phyloP scores from a whole-genome alignment of 2,113 vertebrate genomes.

The Carassius gibelio region DNA sequence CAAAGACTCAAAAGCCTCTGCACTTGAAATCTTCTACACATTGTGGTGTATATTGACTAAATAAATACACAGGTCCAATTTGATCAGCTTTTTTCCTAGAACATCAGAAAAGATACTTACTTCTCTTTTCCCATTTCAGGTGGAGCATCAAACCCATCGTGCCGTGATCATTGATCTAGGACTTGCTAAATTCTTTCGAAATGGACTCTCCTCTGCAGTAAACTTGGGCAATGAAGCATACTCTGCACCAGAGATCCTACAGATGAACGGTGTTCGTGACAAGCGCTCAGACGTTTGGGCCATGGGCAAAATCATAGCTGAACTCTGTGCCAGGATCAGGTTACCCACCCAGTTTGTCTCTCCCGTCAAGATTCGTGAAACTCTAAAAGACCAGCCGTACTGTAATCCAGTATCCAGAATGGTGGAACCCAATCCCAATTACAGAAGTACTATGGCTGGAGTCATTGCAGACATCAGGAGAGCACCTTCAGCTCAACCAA shows the following conservation, averaged over 20 bases:
- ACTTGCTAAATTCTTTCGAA: conserved; percentile 72
- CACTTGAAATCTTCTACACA: too few species aligned
- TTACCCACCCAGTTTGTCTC: conserved; percentile 64
- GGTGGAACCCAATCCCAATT: conserved; percentile 60
- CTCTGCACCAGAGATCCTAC: conserved; percentile 71
- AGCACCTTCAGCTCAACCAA: conserved; percentile 16
- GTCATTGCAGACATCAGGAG: conserved; percentile 66
- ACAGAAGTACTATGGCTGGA: conserved; percentile 62
- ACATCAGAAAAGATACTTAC: neutral
- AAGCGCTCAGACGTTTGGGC: conserved; percentile 77
- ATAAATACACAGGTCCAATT: too few species aligned
- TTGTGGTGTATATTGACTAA: too few species aligned
- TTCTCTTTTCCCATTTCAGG: conserved; percentile 55
- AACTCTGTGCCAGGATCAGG: conserved; percentile 70
- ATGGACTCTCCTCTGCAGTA: conserved; percentile 67
- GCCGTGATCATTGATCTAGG: conserved; percentile 78
- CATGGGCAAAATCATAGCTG: conserved; percentile 76
- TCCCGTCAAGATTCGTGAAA: conserved; percentile 68
- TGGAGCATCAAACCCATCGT: conserved; percentile 73
- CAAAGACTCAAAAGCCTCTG: too few species aligned
- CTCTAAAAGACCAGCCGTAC: conserved; percentile 65
- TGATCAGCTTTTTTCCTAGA: too few species aligned
- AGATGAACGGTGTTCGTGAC: conserved; percentile 55
- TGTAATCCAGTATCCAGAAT: conserved; percentile 64
- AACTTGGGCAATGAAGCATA: conserved; percentile 76